phyloP scores from a whole-genome alignment of 2,888 invertebrate species.

The Eumacrocentrus americanus region DNA sequence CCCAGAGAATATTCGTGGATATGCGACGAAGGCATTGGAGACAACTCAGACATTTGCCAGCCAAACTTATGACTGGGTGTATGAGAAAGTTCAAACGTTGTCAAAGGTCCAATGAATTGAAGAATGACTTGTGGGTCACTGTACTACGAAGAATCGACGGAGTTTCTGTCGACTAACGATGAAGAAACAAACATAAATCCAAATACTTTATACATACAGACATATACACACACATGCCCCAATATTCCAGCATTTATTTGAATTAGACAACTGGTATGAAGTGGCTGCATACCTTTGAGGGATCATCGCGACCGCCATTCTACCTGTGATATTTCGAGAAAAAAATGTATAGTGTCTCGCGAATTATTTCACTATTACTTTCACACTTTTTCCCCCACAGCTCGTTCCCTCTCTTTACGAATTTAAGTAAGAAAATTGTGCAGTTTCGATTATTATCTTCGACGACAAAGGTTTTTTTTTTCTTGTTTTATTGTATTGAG shows the following conservation, averaged over 20 bases:
- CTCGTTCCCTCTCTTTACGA: not conserved
- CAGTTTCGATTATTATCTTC: not conserved
- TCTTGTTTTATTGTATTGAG: constrained; percentile 17
- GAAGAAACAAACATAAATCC: constrained; percentile 31
- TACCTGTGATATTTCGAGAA: constrained; percentile 57
- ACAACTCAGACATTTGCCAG: constrained; percentile 72
- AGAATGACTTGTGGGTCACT: constrained; percentile 20
- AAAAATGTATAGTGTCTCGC: constrained; percentile 41
- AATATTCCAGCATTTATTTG: constrained; percentile 53
- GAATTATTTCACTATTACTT: constrained; percentile 27
- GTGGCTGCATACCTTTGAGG: constrained; percentile 34
- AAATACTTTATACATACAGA: constrained; percentile 8
- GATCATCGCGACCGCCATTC: constrained; percentile 51
- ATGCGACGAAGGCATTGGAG: constrained; percentile 70
- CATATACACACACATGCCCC: constrained; percentile 21
- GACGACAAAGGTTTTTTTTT: not conserved
- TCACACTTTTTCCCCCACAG: constrained; percentile 1
- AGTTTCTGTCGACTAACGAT: constrained; percentile 26
- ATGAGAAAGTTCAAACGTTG: constrained; percentile 78
- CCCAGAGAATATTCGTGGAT: constrained; percentile 76
- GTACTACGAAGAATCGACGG: constrained; percentile 16
- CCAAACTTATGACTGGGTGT: constrained; percentile 76
- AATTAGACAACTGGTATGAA: constrained; percentile 43
- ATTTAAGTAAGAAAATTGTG: not conserved
- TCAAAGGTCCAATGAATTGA: constrained; percentile 70